Evolutionary conservation across 2,888 invertebrate genomes (phyloP).

Genomic region (Cryptophagus acutangulus): DNA sequence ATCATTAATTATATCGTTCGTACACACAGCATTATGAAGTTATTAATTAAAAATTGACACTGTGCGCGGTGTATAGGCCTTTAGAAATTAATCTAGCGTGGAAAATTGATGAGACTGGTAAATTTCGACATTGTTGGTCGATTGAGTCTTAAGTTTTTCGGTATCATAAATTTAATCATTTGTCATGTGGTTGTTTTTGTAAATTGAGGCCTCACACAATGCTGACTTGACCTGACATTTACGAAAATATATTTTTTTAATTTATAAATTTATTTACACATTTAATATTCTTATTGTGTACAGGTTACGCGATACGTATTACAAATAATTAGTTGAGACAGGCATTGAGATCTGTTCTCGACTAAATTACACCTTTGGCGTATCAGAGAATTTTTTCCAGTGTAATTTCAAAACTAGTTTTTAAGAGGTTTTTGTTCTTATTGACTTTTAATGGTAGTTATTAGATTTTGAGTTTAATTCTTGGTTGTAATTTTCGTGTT

Average conservation of each 20-base stretch:
- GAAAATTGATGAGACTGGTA: slow-evolving; percentile 26
- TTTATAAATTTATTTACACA: no score
- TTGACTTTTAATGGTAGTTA: slow-evolving; percentile 1
- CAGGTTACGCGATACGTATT: no score
- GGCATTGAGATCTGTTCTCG: not conserved
- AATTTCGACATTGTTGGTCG: slow-evolving; percentile 18
- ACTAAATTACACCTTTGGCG: slow-evolving; percentile 2
- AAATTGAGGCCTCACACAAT: slow-evolving; percentile 27
- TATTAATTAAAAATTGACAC: slow-evolving; percentile 27
- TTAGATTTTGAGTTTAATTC: slow-evolving; percentile 1
- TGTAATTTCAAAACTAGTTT: slow-evolving; percentile 1
- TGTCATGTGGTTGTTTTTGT: slow-evolving; percentile 5
- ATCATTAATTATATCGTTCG: slow-evolving; percentile 1
- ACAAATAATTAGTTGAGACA: not conserved
- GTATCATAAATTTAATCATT: slow-evolving; percentile 28
- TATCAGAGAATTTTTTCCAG: not conserved
- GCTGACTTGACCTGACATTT: no score
- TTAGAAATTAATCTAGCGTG: slow-evolving; percentile 17
- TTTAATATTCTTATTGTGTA: no score
- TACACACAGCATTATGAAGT: not conserved
- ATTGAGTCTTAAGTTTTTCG: slow-evolving; percentile 14
- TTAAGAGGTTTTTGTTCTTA: not conserved
- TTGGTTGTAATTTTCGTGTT: no score
- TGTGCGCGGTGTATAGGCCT: slow-evolving; percentile 7
- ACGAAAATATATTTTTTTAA: no score